Conservation (phyloP, 2,113 vertebrate genomes). For the Microtus oregoni region DNA sequence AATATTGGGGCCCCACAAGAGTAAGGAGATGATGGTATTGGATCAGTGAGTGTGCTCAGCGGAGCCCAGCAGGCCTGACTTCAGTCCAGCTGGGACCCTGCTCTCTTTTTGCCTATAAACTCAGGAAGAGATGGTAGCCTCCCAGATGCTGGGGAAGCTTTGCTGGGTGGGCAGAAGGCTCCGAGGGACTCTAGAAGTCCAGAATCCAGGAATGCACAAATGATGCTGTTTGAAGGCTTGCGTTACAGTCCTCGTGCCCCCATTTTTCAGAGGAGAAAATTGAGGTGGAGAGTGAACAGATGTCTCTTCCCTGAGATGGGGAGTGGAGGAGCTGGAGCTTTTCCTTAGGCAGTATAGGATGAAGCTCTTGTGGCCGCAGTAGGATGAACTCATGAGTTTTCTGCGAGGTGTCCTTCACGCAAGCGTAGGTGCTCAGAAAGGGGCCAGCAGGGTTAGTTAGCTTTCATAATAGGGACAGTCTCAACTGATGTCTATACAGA, state of each 20-base stretch:
- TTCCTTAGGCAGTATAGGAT: not conserved
- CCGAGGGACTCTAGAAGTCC: not conserved
- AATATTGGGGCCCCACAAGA: not conserved
- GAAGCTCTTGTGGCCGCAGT: not conserved
- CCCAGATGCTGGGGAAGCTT: not conserved
- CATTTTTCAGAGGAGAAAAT: not conserved
- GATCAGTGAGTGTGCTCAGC: not conserved
- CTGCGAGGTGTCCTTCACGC: not conserved
- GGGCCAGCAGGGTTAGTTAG: not conserved
- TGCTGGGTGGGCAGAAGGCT: not conserved
- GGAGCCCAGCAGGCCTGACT: no score
- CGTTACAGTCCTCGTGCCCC: not conserved
- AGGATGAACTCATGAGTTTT: not conserved
- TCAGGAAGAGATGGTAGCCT: not conserved
- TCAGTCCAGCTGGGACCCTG: not conserved
- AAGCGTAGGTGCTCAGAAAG: not conserved
- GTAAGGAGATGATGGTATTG: not conserved
- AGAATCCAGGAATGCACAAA: not conserved
- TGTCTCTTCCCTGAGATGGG: not conserved
- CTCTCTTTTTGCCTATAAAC: not conserved
- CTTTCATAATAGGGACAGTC: not conserved
- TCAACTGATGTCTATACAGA: not conserved
- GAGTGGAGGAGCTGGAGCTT: not conserved
- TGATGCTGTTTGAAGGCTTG: not conserved
- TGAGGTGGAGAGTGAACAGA: not conserved